phyloP scores from a whole-genome alignment of 2,113 vertebrate genomes.

The Dromas ardeola region DNA sequence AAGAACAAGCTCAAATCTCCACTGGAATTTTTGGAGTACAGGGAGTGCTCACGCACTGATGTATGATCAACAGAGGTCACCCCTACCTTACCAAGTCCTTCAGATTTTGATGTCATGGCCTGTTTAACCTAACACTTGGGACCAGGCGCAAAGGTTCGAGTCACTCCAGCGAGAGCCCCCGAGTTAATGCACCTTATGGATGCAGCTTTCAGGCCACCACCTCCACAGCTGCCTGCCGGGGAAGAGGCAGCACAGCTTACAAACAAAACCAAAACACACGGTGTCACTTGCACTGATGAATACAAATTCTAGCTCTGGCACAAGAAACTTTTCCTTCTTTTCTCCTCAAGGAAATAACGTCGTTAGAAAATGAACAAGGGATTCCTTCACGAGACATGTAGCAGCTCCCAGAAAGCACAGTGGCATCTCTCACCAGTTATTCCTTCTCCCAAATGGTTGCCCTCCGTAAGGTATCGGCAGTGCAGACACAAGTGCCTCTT shows the following conservation, averaged over 20 bases:
- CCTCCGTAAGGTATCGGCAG: not conserved
- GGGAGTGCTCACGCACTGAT: not conserved
- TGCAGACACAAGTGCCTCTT: not conserved
- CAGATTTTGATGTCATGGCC: not conserved
- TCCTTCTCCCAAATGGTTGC: not conserved
- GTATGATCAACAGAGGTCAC: not conserved
- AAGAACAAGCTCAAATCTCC: not conserved
- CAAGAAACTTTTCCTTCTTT: not conserved
- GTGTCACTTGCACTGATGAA: not conserved
- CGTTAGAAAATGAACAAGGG: not conserved
- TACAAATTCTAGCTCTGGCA: not conserved
- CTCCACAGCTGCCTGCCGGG: not conserved
- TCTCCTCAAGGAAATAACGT: not conserved
- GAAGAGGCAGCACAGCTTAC: not conserved
- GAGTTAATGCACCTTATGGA: not conserved
- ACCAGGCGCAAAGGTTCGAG: not conserved
- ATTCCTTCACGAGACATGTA: not conserved
- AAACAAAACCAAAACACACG: not conserved
- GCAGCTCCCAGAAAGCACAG: not conserved
- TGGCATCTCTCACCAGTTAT: not conserved
- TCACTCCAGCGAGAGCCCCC: not conserved
- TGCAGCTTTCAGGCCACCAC: not conserved
- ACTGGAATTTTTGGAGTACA: not conserved
- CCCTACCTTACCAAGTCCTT: not conserved
- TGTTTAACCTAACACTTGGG: not conserved